Evolutionary conservation across 2,113 vertebrate genomes (phyloP).

Genomic region (Gambusia holbrooki): DNA sequence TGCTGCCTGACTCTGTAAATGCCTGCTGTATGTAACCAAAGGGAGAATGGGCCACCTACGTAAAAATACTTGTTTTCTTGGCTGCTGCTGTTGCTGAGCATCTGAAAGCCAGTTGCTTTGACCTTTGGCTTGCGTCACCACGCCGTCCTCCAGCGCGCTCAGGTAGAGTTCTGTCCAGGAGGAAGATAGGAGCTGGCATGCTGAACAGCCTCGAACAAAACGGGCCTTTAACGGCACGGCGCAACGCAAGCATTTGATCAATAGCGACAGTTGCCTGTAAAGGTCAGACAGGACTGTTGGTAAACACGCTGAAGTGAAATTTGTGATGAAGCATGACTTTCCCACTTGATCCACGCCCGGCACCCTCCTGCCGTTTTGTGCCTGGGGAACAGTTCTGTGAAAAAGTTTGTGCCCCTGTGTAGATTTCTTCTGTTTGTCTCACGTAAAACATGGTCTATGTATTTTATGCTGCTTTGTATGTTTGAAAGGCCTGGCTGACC

Average conservation of each 20-base stretch:
- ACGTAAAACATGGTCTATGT: no score
- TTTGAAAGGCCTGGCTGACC: no score
- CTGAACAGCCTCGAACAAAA: slow-evolving; percentile 41
- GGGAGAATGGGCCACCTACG: background rate
- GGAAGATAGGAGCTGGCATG: slow-evolving; percentile 48
- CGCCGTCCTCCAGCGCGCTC: slow-evolving; percentile 17
- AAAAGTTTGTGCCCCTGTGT: background rate
- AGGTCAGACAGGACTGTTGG: slow-evolving; percentile 59
- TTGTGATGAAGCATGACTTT: slow-evolving; percentile 45
- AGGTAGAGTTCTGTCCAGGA: slow-evolving; percentile 18
- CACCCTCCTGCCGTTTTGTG: slow-evolving; percentile 4
- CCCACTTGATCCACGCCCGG: slow-evolving; percentile 42
- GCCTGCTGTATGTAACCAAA: background rate
- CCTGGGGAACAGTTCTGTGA: slow-evolving; percentile 32
- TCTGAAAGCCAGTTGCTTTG: slow-evolving; percentile 38
- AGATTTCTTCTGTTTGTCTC: background rate
- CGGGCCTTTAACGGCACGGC: slow-evolving; percentile 26
- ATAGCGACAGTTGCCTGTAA: slow-evolving; percentile 63
- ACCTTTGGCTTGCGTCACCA: slow-evolving; percentile 57
- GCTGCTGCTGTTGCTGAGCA: slow-evolving; percentile 19
- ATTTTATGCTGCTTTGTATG: no score
- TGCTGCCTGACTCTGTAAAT: background rate
- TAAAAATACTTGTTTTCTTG: background rate
- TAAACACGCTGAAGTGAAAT: slow-evolving; percentile 60
- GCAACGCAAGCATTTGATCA: slow-evolving; percentile 45